Evolutionary conservation across 2,888 invertebrate genomes (phyloP).

Genomic region (Anticlea derivata): DNA sequence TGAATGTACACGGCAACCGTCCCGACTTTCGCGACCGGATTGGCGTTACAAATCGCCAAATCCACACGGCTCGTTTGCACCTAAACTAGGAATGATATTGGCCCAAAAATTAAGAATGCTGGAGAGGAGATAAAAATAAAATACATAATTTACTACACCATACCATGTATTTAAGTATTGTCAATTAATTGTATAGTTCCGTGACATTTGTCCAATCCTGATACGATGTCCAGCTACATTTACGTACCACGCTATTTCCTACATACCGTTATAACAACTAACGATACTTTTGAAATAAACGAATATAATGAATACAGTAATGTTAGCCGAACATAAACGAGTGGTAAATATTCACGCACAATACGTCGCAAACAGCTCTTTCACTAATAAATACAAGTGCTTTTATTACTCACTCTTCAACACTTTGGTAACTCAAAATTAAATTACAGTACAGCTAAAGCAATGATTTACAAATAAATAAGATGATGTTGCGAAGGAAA

Average conservation of each 20-base stretch:
- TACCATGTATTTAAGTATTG: slow-evolving; percentile 77
- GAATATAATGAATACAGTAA: slow-evolving; percentile 19
- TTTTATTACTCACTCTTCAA: slow-evolving; percentile 42
- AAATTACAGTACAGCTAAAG: slow-evolving; percentile 62
- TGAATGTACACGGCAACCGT: too few relatives aligned
- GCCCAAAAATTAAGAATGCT: background rate
- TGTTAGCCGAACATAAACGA: slow-evolving; percentile 28
- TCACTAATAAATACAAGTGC: slow-evolving; percentile 34
- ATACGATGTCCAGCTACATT: slow-evolving; percentile 23
- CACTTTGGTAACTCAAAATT: slow-evolving; percentile 78
- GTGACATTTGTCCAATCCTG: slow-evolving; percentile 19
- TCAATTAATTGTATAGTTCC: slow-evolving; percentile 62
- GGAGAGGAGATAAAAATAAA: slow-evolving; percentile 26
- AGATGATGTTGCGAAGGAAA: slow-evolving; percentile 42
- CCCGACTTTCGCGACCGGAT: too few relatives aligned
- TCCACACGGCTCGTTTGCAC: too few relatives aligned
- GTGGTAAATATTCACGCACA: slow-evolving; percentile 31
- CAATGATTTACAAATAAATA: slow-evolving; percentile 48
- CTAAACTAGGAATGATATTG: too few relatives aligned
- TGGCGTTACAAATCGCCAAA: too few relatives aligned
- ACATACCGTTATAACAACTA: slow-evolving; percentile 14
- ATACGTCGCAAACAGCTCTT: slow-evolving; percentile 35
- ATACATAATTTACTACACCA: slow-evolving; percentile 59
- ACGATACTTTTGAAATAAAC: slow-evolving; percentile 26
- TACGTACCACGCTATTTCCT: slow-evolving; percentile 16